Evolutionary conservation across 1,140 invertebrate species (phyloP).

Genomic region (Apocrypta bakeri): DNA sequence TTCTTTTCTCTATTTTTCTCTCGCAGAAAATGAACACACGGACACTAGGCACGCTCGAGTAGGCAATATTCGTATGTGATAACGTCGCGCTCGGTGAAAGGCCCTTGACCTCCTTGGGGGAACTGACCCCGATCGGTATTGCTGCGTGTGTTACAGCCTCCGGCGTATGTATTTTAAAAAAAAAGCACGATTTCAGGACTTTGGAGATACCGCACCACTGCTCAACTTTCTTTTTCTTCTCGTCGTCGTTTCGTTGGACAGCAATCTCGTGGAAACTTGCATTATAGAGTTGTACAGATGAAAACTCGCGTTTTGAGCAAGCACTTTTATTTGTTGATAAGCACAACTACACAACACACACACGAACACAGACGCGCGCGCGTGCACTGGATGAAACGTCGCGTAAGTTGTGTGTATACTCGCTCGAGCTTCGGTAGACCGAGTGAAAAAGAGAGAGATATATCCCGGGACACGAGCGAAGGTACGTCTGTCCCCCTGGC

Average conservation of each 20-base stretch:
- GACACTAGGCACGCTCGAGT: not conserved
- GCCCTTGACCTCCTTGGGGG: constrained; percentile 40
- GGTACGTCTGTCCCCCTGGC: constrained; percentile 14
- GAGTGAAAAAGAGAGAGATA: not conserved
- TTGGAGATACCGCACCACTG: not conserved
- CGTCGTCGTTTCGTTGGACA: not conserved
- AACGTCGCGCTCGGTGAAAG: constrained; percentile 11
- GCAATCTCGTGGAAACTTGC: not conserved
- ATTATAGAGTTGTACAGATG: too few relatives aligned
- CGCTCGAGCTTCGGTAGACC: too few relatives aligned
- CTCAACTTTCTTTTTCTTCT: too few relatives aligned
- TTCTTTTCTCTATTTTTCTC: not conserved
- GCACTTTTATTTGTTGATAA: too few relatives aligned
- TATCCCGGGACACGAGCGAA: not conserved
- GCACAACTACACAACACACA: too few relatives aligned
- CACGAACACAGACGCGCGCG: not conserved
- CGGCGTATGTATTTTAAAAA: not conserved
- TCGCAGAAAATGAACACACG: not conserved
- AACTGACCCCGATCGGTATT: not conserved
- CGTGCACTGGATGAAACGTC: too few relatives aligned
- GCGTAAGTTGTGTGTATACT: too few relatives aligned
- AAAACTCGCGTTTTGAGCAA: too few relatives aligned
- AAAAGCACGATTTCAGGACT: not conserved
- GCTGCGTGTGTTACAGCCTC: not conserved
- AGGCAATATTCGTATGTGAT: not conserved